These are phyloP conservation scores for Euwallacea similis DNA, from an alignment of 1,140 invertebrate genomes.

Conservation along the genomic window DNA sequence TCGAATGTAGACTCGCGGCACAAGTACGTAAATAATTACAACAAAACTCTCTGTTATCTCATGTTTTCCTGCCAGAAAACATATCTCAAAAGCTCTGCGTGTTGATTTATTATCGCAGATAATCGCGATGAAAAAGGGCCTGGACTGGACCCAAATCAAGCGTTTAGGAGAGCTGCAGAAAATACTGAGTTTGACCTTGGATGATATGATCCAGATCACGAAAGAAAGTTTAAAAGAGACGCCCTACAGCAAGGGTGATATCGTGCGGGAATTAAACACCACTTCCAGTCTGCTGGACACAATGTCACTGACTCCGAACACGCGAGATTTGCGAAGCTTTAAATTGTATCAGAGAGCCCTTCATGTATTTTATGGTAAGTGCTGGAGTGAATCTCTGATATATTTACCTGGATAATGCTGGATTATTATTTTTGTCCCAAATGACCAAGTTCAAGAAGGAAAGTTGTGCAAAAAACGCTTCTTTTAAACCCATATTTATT, in stretches of 20 bases:
- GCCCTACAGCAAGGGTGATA: slow-evolving; percentile 76
- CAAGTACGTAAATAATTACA: slow-evolving; percentile 60
- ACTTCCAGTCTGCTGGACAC: slow-evolving; percentile 66
- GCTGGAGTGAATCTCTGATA: too few species aligned
- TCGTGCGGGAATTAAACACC: slow-evolving; percentile 67
- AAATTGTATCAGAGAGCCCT: slow-evolving; percentile 80
- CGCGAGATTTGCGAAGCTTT: slow-evolving; percentile 70
- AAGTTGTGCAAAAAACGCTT: too few species aligned
- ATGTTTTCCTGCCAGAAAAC: background rate
- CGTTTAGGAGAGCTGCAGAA: slow-evolving; percentile 74
- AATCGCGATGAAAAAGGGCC: slow-evolving; percentile 66
- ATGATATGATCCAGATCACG: slow-evolving; percentile 71
- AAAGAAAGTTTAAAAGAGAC: slow-evolving; percentile 66
- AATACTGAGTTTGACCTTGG: slow-evolving; percentile 61
- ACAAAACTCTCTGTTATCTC: background rate
- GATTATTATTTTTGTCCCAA: too few species aligned
- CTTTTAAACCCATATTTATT: too few species aligned
- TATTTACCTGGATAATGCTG: too few species aligned
- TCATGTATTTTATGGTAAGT: slow-evolving; percentile 81
- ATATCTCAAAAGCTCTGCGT: background rate
- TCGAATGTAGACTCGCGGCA: slow-evolving; percentile 89
- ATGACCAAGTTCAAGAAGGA: too few species aligned
- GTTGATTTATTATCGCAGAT: slow-evolving; percentile 57
- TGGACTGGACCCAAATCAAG: slow-evolving; percentile 64
- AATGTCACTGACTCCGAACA: slow-evolving; percentile 69